phyloP scores from a whole-genome alignment of 2,888 invertebrate genomes.

The Colostygia pectinataria region DNA sequence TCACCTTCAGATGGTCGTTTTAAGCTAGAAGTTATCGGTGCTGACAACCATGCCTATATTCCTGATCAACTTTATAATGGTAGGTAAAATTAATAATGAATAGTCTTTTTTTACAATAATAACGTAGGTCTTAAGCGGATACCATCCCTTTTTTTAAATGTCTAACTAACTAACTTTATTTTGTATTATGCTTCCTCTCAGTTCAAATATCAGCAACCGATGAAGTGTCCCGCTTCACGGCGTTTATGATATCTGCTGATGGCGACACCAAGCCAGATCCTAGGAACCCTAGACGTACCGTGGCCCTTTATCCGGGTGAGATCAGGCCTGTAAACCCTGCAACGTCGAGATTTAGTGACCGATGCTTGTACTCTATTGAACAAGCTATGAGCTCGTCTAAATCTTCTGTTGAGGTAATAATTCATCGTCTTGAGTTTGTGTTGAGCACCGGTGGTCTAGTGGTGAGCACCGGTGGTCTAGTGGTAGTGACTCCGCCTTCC shows the following conservation, averaged over 20 bases:
- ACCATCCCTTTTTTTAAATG: too few relatives aligned
- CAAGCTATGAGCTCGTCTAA: constrained; percentile 58
- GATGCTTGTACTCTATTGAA: constrained; percentile 69
- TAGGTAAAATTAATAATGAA: too few relatives aligned
- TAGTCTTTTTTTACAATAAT: too few relatives aligned
- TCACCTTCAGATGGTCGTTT: constrained; percentile 68
- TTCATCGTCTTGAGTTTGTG: too few relatives aligned
- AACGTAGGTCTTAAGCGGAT: neutral
- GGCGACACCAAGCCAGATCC: constrained; percentile 65
- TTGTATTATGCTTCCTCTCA: constrained; percentile 28
- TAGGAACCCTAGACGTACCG: constrained; percentile 56
- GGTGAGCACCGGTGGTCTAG: too few relatives aligned
- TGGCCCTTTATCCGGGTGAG: constrained; percentile 59
- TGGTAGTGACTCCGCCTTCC: too few relatives aligned
- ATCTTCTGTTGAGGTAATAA: constrained; percentile 58
- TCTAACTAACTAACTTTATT: too few relatives aligned
- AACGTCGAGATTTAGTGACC: constrained; percentile 64
- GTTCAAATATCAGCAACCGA: constrained; percentile 65
- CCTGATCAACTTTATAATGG: constrained; percentile 71
- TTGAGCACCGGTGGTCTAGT: too few relatives aligned
- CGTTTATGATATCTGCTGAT: constrained; percentile 72
- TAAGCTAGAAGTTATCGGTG: constrained; percentile 50
- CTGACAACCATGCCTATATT: constrained; percentile 58
- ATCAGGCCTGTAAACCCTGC: constrained; percentile 52
- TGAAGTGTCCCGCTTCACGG: constrained; percentile 58